phyloP scores from a whole-genome alignment of 1,140 invertebrate genomes.

The Eufriesea mexicana region DNA sequence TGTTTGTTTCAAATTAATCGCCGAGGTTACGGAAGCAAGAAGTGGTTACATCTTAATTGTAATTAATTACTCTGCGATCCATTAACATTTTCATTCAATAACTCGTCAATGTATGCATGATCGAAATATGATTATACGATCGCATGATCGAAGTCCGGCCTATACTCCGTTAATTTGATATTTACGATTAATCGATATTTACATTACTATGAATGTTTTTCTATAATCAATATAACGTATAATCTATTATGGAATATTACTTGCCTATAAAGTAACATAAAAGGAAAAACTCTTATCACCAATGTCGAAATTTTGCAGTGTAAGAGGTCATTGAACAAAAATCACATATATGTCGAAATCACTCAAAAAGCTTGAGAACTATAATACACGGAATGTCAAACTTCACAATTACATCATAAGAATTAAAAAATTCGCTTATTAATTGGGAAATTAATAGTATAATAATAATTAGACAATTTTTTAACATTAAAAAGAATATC shows the following conservation, averaged over 20 bases:
- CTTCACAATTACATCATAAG: not conserved
- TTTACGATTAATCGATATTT: not conserved
- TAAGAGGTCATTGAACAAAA: not conserved
- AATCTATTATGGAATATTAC: not conserved
- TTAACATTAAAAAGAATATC: not conserved
- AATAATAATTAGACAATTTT: too few relatives aligned
- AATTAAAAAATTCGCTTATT: too few relatives aligned
- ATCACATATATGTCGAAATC: not conserved
- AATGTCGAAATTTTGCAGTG: not conserved
- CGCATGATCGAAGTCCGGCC: too few relatives aligned
- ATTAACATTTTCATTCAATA: not conserved
- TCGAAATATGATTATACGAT: not conserved
- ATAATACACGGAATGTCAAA: not conserved
- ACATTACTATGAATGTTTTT: not conserved
- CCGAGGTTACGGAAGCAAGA: too few relatives aligned
- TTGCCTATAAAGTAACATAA: not conserved
- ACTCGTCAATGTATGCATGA: fast-evolving
- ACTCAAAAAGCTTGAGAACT: not conserved
- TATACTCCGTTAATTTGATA: not conserved
- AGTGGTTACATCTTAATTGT: too few relatives aligned
- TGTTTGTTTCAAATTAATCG: too few relatives aligned
- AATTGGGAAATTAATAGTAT: too few relatives aligned
- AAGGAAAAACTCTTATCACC: not conserved
- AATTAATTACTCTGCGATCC: too few relatives aligned
- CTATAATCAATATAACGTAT: not conserved